Base-by-base conservation (phyloP, 1,140 invertebrate genomes). In the Globodera ellingtonae region DNA sequence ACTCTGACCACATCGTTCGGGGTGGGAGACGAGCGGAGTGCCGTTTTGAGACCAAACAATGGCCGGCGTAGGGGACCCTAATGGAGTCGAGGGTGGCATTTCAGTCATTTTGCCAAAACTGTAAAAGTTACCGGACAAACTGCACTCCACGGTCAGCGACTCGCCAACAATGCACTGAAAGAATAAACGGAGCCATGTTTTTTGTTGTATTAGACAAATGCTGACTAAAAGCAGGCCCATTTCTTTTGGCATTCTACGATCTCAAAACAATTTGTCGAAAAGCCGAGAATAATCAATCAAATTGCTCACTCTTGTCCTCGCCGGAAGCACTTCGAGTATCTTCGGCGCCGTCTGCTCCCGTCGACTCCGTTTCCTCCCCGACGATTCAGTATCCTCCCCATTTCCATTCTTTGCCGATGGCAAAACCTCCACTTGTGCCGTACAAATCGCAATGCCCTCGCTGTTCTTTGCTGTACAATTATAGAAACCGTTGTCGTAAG, bases 381-480 rank as follows among this genome's bases (percentile, higher is more conserved):
- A 72, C n/a, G 81, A 21, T 65, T 83, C 79, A 77, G 5, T 67
- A 6, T 84, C 56, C 8, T 65, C 24, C 13, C 44, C 56, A 59
- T 72, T 67, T 52, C 66, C 72, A 48, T 7, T 18, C 15, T 62
- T 62, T 48, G 78, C 7, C 48, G 10, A 80, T 52, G 81, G 21
- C 50, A 62, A 35, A 65, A 83, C 81, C 18, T 83, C 79, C 21
- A 88, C 82, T 74, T 89, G 85, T 66, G 86, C 81, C 52, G 85
- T 86, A 72, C 85, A 88, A 13, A 85, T 85, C 13, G 79, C 78
- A 48, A 87, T 81, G 72, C 87, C 87, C 75, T 88, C 84, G 59
- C 70, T 71, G 80, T 89, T 88, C 18, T 79, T 81, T 59, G 85
- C 88, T 59, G 85, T 89, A 74, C 86, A 89, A 78, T 89, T 88